A percentile compares a stretch with the other conserved stretches of the same genome.
Evolutionary conservation across 2,888 invertebrate species (phyloP).

Genomic region (Pocota personata): DNA sequence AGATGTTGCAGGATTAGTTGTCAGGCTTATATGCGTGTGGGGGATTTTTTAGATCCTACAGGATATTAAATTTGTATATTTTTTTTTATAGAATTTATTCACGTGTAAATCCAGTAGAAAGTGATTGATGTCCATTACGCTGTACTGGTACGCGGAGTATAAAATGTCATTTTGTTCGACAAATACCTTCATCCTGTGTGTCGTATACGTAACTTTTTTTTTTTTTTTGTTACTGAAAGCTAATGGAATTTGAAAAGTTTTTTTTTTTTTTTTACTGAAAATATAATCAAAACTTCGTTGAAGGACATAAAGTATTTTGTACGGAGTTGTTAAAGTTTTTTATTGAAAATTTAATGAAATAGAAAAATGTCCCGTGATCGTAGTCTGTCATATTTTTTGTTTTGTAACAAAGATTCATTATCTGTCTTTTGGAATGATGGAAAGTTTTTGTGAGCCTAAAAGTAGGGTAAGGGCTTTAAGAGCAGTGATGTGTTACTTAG

Average conservation of each 20-base stretch:
- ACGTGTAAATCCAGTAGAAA: slow-evolving; percentile 18
- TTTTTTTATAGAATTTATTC: slow-evolving; percentile 7
- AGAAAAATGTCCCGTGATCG: not conserved
- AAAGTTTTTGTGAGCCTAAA: not conserved
- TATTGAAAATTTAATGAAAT: slow-evolving; percentile 1
- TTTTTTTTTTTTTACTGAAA: not conserved
- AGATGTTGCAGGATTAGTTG: slow-evolving; percentile 5
- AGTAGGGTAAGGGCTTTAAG: not conserved
- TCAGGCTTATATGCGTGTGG: not conserved
- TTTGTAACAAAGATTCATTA: not conserved
- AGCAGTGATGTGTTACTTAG: too few species aligned
- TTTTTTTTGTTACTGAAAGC: not conserved
- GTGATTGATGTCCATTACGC: slow-evolving; percentile 34
- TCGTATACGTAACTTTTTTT: slow-evolving; percentile 21
- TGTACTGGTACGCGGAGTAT: not conserved
- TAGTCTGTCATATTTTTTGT: not conserved
- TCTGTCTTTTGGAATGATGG: not conserved
- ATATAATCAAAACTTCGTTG: slow-evolving; percentile 32
- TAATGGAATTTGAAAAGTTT: slow-evolving; percentile 37
- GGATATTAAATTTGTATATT: slow-evolving; percentile 30
- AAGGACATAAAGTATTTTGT: not conserved
- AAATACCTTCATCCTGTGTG: not conserved
- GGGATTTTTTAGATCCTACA: not conserved
- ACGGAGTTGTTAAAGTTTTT: not conserved
- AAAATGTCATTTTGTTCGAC: not conserved